A percentile compares a stretch with the other conserved stretches of the same genome.
phyloP scores from a whole-genome alignment of 2,113 vertebrate genomes.

The Murina feae region DNA sequence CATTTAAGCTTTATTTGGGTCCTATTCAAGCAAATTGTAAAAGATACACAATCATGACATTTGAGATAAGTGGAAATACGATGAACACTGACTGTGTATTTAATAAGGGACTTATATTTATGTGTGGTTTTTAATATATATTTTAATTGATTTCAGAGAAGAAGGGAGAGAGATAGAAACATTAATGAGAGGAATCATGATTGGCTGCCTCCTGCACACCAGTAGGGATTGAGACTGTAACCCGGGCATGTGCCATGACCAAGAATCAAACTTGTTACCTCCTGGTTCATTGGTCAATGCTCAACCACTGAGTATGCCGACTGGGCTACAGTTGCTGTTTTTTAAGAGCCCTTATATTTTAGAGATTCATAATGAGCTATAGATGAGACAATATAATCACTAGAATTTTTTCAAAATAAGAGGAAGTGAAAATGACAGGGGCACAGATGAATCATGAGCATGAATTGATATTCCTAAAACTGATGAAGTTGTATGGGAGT shows the following conservation, averaged over 20 bases:
- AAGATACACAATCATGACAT: neutral
- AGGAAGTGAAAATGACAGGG: neutral
- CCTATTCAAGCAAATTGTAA: neutral
- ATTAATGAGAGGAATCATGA: too few relatives aligned
- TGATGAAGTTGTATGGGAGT: neutral
- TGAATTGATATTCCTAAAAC: neutral
- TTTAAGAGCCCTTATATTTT: conserved; percentile 1
- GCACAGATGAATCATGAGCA: neutral
- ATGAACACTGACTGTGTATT: neutral
- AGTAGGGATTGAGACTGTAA: too few relatives aligned
- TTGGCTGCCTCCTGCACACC: too few relatives aligned
- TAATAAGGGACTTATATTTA: neutral
- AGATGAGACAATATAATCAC: neutral
- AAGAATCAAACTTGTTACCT: too few relatives aligned
- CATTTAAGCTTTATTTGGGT: neutral
- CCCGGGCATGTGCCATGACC: too few relatives aligned
- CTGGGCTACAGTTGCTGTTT: neutral
- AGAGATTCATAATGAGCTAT: neutral
- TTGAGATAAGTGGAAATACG: neutral
- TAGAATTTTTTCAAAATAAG: neutral
- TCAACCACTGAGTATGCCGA: too few relatives aligned
- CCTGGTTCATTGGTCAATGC: too few relatives aligned
- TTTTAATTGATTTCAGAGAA: too few relatives aligned
- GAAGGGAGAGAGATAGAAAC: too few relatives aligned
- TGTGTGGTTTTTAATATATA: too few relatives aligned